Percentiles rank a stretch among this genome's conserved stretches.
These are phyloP conservation scores for Actenoides lindsayi DNA, from an alignment of 2,113 vertebrate genomes.

Conservation along the genomic window DNA sequence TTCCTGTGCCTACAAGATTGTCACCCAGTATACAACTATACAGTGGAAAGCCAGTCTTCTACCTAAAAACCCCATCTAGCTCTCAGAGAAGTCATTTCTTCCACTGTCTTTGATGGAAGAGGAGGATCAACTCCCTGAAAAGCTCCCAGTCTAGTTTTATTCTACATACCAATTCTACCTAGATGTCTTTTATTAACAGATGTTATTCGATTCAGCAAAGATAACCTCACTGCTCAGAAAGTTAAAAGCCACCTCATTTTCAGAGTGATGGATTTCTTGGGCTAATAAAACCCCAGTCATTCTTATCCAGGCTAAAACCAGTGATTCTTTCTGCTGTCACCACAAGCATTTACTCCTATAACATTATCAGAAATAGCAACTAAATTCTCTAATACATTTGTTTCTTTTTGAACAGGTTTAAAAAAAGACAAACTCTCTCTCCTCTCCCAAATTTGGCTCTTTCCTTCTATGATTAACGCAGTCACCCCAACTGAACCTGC, in stretches of 20 bases:
- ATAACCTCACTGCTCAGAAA: background rate
- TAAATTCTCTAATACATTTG: background rate
- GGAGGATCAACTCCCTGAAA: background rate
- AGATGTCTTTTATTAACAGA: background rate
- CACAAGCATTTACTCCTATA: background rate
- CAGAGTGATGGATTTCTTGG: background rate
- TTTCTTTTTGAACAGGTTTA: background rate
- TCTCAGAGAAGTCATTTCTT: background rate
- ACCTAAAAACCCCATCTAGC: background rate
- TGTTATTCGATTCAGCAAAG: background rate
- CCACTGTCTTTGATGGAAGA: background rate
- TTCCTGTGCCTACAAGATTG: background rate
- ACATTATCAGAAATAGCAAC: background rate
- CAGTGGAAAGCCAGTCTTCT: background rate
- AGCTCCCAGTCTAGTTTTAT: background rate
- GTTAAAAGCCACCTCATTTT: background rate
- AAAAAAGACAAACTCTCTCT: background rate
- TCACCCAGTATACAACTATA: background rate
- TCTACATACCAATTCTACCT: background rate
- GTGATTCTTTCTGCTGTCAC: background rate
- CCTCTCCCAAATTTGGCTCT: background rate
- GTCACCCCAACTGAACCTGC: background rate
- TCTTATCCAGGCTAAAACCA: background rate
- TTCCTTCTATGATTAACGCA: background rate
- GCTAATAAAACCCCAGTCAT: background rate